Evolutionary conservation across 2,797 vertebrate species (phyloP).

Genomic region (Hemibagrus guttatus): DNA sequence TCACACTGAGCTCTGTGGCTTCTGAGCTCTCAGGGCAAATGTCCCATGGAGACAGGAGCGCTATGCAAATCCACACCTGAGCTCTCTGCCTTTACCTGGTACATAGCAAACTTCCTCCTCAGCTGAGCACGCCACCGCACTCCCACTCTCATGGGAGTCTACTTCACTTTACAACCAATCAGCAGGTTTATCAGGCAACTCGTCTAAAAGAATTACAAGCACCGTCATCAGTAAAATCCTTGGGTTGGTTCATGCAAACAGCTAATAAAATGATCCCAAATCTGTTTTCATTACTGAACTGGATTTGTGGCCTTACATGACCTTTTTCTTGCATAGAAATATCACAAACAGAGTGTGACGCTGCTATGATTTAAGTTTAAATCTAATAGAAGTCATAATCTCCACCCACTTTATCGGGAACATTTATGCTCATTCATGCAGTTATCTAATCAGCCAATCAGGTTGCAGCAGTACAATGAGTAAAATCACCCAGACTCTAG

Average conservation of each 20-base stretch:
- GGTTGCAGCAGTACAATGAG: too few species aligned
- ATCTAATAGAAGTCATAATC: not conserved
- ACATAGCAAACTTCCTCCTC: conserved; percentile 47
- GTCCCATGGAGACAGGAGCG: conserved; percentile 28
- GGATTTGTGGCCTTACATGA: not conserved
- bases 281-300: not conserved
- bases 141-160: not conserved
- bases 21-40: conserved; percentile 9
- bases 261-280: not conserved
- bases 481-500: too few species aligned
- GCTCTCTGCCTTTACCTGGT: conserved; percentile 29
- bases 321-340: not conserved
- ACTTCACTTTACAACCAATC: conserved; percentile 8
- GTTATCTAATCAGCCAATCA: too few species aligned
- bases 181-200: not conserved
- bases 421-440: too few species aligned
- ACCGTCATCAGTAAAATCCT: not conserved
- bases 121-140: not conserved
- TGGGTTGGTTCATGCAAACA: conserved; percentile 22
- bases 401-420: too few species aligned
- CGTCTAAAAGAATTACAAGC: not conserved
- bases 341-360: not conserved
- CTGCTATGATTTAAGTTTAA: not conserved
- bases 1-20: not conserved
- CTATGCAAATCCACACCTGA: conserved; percentile 59